phyloP scores from a whole-genome alignment of 2,113 vertebrate genomes.

The Siniperca chuatsi region DNA sequence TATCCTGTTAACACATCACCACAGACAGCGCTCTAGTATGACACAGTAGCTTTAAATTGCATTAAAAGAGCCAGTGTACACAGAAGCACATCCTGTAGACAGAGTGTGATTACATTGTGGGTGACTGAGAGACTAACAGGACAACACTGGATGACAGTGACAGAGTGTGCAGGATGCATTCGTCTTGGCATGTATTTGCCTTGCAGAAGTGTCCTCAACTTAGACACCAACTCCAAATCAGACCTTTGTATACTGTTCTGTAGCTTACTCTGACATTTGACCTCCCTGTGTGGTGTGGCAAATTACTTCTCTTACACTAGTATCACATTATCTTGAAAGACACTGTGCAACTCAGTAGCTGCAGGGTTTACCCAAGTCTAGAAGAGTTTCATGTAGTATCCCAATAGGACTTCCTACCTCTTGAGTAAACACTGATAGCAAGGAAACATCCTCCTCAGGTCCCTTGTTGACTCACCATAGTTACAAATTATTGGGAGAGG shows the following conservation, averaged over 20 bases:
- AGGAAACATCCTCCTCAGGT: slow-evolving; percentile 58
- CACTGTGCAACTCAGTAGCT: not conserved
- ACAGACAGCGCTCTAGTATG: slow-evolving; percentile 6
- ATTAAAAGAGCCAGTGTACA: slow-evolving; percentile 43
- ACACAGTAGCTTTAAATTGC: slow-evolving; percentile 40
- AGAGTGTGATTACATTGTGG: slow-evolving; percentile 38
- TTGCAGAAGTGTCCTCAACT: not conserved
- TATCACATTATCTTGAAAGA: slow-evolving; percentile 1
- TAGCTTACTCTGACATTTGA: not conserved
- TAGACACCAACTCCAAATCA: slow-evolving; percentile 12
- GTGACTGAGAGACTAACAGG: slow-evolving; percentile 13
- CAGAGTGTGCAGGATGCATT: not conserved
- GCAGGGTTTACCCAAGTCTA: not conserved
- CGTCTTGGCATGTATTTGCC: no score
- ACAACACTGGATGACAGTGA: slow-evolving; percentile 3
- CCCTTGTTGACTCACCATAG: slow-evolving; percentile 72
- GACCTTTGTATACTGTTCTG: not conserved
- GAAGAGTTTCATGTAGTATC: not conserved
- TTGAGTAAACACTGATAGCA: slow-evolving; percentile 49
- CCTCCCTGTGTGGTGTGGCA: not conserved
- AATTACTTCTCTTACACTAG: not conserved
- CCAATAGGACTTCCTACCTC: not conserved
- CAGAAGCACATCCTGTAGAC: slow-evolving; percentile 19
- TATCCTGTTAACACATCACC: slow-evolving; percentile 49
- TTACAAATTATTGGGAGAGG: slow-evolving; percentile 45